These are phyloP conservation scores for Caenorhabditis sp. DNA, from an alignment of 2,888 invertebrate species.

Conservation along the genomic window DNA sequence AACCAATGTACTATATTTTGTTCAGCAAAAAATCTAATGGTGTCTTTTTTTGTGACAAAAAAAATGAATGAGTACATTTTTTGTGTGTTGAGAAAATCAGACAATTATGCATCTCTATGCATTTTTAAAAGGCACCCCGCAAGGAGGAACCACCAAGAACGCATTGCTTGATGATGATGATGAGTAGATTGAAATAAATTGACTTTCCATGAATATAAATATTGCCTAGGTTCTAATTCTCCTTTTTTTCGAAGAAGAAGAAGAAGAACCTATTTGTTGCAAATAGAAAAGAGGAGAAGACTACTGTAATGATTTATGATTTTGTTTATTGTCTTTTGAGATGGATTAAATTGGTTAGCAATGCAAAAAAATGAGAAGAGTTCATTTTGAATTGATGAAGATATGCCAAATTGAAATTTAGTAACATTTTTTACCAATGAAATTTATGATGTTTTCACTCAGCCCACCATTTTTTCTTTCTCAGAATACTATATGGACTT, in stretches of 20 bases:
- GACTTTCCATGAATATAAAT: constrained; percentile 32
- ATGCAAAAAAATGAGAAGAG: constrained; percentile 3
- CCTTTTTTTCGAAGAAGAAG: not conserved
- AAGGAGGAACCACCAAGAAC: constrained; percentile 3
- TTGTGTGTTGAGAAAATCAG: not conserved
- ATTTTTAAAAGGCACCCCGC: constrained; percentile 40
- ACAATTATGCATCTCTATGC: constrained; percentile 20
- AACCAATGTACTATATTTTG: constrained; percentile 14
- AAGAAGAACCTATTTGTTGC: constrained; percentile 5
- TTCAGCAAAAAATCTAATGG: not conserved
- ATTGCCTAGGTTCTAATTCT: not conserved
- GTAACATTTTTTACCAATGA: not conserved
- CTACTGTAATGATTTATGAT: constrained; percentile 39
- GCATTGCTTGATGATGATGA: constrained; percentile 15
- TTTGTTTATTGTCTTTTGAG: constrained; percentile 15
- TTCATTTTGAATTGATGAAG: constrained; percentile 4
- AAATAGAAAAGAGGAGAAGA: not conserved
- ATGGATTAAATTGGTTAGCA: constrained; percentile 7
- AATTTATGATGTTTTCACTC: not conserved
- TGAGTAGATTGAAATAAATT: constrained; percentile 41
- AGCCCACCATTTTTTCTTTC: not conserved
- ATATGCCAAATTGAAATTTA: constrained; percentile 2
- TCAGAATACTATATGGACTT: not conserved
- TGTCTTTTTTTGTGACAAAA: constrained; percentile 2
- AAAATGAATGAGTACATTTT: no score